Percentiles rank a stretch among this genome's conserved stretches.
Evolutionary conservation across 35 echinoderm and acorn worm species (phyloP).

Genomic region (Anneissia japonica): DNA sequence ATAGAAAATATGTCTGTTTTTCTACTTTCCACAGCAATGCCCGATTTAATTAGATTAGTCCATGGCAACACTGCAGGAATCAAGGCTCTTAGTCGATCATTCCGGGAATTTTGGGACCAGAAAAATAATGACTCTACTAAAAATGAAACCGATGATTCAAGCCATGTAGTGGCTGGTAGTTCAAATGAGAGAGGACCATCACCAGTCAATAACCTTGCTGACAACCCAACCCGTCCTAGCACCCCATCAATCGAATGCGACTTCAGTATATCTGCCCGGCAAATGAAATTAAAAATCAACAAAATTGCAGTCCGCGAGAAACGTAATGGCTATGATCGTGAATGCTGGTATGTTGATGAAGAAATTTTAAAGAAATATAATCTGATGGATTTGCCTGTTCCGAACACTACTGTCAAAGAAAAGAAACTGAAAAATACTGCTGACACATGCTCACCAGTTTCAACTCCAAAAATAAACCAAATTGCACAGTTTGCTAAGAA

Average conservation of each 20-base stretch:
- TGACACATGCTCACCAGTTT: neutral
- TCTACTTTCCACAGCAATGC: constrained; percentile 66
- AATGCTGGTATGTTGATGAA: constrained; percentile 93
- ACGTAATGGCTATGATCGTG: constrained; percentile 38
- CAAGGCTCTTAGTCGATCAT: constrained; percentile 68
- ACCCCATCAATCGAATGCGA: neutral
- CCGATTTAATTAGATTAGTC: constrained; percentile 69
- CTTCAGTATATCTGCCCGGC: constrained; percentile 72
- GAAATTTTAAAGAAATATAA: constrained; percentile 64
- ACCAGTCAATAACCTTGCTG: neutral
- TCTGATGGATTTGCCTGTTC: constrained; percentile 47
- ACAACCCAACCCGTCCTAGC: constrained; percentile 4
- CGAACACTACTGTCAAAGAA: constrained; percentile 2
- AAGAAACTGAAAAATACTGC: neutral
- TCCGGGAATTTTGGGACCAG: constrained; percentile 77
- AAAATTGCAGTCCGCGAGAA: constrained; percentile 74
- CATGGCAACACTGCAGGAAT: constrained; percentile 90
- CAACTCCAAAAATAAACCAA: neutral
- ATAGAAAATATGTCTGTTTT: no score
- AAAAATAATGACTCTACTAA: neutral
- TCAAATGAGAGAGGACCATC: neutral
- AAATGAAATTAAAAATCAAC: constrained; percentile 76
- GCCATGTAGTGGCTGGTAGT: neutral
- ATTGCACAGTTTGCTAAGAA: neutral
- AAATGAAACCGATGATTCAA: neutral